These are phyloP conservation scores for Andrena hattorfiana DNA, from an alignment of 2,888 invertebrate genomes.

Conservation along the genomic window DNA sequence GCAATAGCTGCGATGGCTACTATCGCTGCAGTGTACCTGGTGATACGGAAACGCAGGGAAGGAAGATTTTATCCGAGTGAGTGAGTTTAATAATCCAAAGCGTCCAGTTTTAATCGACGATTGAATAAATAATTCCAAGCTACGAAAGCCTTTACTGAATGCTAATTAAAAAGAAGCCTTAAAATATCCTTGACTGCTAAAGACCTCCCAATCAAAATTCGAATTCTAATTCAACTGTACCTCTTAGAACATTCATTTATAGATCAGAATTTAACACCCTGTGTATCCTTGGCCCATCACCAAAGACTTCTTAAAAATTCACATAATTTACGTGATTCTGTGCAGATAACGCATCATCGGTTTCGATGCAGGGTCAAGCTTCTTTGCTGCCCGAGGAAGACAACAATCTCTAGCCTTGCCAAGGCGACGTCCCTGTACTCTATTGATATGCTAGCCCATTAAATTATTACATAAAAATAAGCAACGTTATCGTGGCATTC, in stretches of 20 bases:
- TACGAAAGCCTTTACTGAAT: too few species aligned
- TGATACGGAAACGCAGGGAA: constrained; percentile 16
- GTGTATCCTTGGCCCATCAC: too few species aligned
- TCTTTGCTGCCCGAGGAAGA: not conserved
- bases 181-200: too few species aligned
- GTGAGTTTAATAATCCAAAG: not conserved
- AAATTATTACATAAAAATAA: not conserved
- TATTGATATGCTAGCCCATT: not conserved
- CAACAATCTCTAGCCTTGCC: constrained; percentile 9
- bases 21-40: constrained; percentile 1
- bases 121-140: too few species aligned
- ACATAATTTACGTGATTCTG: not conserved
- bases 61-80: constrained; percentile 29
- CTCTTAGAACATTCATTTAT: too few species aligned
- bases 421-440: not conserved
- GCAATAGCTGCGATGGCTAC: not conserved
- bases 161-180: too few species aligned
- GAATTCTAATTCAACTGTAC: too few species aligned
- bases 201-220: too few species aligned
- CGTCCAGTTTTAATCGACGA: too few species aligned
- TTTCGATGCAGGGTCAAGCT: constrained; percentile 15
- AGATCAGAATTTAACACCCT: too few species aligned
- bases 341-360: not conserved
- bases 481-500: not conserved
- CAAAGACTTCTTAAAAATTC: not conserved